Conservation (phyloP, 2,113 vertebrate genomes). For the Tinamus guttatus region DNA sequence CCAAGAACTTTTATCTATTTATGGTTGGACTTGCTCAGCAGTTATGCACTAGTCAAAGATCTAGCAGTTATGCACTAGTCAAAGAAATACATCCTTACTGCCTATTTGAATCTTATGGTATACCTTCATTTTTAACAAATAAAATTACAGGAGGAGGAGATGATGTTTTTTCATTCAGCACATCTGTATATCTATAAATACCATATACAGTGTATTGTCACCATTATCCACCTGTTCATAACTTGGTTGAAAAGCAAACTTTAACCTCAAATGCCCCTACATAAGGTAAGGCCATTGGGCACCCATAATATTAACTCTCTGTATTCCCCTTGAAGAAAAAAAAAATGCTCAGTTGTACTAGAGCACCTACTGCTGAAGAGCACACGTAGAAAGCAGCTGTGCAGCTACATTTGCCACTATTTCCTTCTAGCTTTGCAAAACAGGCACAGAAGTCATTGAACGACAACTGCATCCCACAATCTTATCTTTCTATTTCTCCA, state of each 20-base stretch:
- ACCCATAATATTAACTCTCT: accelerated
- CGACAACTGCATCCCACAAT: background rate
- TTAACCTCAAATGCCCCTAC: background rate
- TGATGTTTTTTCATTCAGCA: background rate
- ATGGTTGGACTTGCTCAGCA: background rate
- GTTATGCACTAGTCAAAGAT: background rate
- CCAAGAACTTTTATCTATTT: background rate
- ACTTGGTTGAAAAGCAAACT: background rate
- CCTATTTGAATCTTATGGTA: background rate
- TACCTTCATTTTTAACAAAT: constrained; percentile 47
- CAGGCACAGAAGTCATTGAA: background rate
- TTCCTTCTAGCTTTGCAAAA: background rate
- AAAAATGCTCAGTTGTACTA: background rate
- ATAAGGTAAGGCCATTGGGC: background rate
- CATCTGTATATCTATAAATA: background rate
- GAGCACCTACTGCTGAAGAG: background rate
- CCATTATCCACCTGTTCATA: background rate
- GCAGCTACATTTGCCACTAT: background rate
- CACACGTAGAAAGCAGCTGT: background rate
- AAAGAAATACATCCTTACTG: background rate
- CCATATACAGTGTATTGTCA: background rate
- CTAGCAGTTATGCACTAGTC: background rate
- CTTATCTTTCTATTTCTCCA: background rate
- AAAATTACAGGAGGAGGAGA: constrained; percentile 15
- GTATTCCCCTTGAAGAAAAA: background rate